Conservation (phyloP, 2,797 vertebrate genomes). For the Sarcoramphus papa region DNA sequence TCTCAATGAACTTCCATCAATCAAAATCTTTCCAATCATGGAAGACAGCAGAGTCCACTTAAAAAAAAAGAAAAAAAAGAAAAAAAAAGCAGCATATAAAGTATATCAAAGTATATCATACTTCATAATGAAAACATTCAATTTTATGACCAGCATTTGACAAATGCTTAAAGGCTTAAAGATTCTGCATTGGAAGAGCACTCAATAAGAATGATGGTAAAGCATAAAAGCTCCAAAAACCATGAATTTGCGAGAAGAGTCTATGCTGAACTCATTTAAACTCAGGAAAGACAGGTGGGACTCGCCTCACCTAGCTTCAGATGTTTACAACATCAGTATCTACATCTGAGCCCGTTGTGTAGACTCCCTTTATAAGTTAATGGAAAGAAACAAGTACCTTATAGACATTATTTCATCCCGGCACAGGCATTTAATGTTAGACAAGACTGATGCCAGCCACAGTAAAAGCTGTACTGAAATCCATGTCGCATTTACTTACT, state of each 20-base stretch:
- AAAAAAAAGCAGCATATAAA: background rate
- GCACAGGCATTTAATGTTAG: background rate
- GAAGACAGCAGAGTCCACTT: background rate
- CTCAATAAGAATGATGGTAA: background rate
- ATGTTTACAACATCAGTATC: background rate
- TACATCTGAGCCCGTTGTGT: background rate
- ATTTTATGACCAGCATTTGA: background rate
- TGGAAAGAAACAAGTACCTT: background rate
- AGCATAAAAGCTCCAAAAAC: background rate
- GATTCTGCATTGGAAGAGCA: background rate
- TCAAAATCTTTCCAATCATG: background rate
- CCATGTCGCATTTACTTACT: background rate
- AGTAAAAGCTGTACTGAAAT: background rate
- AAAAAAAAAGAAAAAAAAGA: background rate
- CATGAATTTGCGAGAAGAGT: background rate
- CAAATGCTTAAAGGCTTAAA: background rate
- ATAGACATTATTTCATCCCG: background rate
- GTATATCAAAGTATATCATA: background rate
- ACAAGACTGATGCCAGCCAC: background rate
- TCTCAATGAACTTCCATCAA: background rate
- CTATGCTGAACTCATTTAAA: background rate
- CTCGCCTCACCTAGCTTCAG: background rate
- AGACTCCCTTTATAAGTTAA: background rate
- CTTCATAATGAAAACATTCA: background rate
- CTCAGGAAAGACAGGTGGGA: background rate